Conservation (phyloP, 2,113 vertebrate species). For the Zapornia atra region DNA sequence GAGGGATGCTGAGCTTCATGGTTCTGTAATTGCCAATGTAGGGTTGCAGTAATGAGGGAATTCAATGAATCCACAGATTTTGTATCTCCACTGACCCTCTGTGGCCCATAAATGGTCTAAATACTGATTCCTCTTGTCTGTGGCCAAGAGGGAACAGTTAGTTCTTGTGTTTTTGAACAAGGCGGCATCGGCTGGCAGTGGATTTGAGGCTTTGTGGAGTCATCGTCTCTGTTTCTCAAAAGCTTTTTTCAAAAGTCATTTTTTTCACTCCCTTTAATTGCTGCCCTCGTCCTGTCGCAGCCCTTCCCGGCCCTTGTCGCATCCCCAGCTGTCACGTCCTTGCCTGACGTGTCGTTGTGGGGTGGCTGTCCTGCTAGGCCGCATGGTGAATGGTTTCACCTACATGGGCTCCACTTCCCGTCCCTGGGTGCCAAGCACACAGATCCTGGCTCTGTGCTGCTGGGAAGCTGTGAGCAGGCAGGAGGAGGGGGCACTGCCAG, state of each 20-base stretch:
- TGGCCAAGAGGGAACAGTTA: background rate
- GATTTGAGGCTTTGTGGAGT: constrained; percentile 7
- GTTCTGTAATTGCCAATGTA: constrained; percentile 12
- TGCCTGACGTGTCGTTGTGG: fast-evolving
- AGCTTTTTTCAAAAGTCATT: background rate
- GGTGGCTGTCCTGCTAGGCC: background rate
- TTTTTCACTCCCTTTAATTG: background rate
- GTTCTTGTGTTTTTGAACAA: constrained; percentile 15
- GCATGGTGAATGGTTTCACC: fast-evolving
- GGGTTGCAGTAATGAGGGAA: constrained; percentile 21
- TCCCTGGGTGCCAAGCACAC: fast-evolving
- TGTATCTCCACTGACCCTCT: background rate
- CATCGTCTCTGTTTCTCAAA: background rate
- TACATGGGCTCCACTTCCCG: fast-evolving
- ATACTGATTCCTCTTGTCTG: background rate
- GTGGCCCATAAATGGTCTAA: background rate
- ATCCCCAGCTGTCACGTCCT: fast-evolving
- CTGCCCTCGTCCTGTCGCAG: fast-evolving
- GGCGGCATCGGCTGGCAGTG: background rate
- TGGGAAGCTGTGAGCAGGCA: background rate
- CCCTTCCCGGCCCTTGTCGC: background rate
- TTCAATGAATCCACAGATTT: constrained; percentile 50
- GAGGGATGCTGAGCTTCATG: background rate
- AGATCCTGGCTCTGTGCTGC: fast-evolving
- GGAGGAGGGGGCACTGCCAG: background rate